Conservation (phyloP, 2,888 invertebrate genomes). For the Amblyteles armatorius region DNA sequence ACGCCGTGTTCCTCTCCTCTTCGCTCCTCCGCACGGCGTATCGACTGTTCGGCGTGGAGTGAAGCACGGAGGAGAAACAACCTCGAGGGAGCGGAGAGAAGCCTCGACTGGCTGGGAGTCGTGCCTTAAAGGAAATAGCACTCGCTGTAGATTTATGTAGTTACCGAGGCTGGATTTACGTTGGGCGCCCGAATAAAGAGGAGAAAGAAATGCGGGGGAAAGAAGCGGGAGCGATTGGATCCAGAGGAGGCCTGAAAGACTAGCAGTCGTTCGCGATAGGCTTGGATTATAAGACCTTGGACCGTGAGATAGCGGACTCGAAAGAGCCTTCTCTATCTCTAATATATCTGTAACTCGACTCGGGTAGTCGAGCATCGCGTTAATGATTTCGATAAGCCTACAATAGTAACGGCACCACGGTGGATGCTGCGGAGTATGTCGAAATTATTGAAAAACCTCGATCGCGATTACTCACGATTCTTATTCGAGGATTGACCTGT, state of each 20-base stretch:
- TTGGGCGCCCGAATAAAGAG: slow-evolving; percentile 56
- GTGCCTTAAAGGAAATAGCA: slow-evolving; percentile 65
- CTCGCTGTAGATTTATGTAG: slow-evolving; percentile 64
- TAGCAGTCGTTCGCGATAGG: slow-evolving; percentile 58
- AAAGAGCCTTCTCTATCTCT: slow-evolving; percentile 52
- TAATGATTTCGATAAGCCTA: slow-evolving; percentile 59
- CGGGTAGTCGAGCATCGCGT: slow-evolving; percentile 38
- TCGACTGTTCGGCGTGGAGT: slow-evolving; percentile 17
- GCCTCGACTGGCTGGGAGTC: slow-evolving; percentile 36
- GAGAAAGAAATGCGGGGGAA: background rate
- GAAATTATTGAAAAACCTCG: slow-evolving; percentile 5
- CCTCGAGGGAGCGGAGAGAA: slow-evolving; percentile 43
- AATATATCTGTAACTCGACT: slow-evolving; percentile 46
- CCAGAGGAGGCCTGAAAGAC: slow-evolving; percentile 44
- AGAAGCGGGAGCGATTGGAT: slow-evolving; percentile 23
- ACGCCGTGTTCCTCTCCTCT: slow-evolving; percentile 36
- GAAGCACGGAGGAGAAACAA: slow-evolving; percentile 39
- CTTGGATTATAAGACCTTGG: slow-evolving; percentile 56
- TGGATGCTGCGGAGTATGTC: background rate
- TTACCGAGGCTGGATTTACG: slow-evolving; percentile 60
- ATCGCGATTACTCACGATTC: background rate
- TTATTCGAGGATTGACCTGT: background rate
- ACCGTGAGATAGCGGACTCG: slow-evolving; percentile 57
- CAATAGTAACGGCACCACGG: slow-evolving; percentile 5
- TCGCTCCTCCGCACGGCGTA: background rate